Conservation (phyloP, 2,888 invertebrate genomes). For the Pherbina coryleti region DNA sequence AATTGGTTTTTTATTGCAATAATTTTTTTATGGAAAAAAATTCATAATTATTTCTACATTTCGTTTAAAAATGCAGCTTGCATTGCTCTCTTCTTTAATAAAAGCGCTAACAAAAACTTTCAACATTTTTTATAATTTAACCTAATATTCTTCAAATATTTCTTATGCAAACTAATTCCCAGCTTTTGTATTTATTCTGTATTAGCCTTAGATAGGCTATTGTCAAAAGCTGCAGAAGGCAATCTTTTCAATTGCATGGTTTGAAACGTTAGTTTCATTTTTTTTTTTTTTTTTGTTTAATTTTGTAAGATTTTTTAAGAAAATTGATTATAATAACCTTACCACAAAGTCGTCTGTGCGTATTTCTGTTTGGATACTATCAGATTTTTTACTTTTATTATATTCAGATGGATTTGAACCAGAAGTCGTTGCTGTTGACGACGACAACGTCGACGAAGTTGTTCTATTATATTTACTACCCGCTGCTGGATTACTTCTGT, state of each 20-base stretch:
- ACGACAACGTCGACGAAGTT: slow-evolving; percentile 37
- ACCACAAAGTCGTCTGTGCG: slow-evolving; percentile 80
- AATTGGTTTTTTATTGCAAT: no score
- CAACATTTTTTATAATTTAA: neutral
- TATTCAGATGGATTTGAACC: slow-evolving; percentile 50
- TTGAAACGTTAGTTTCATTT: slow-evolving; percentile 38
- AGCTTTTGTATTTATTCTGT: slow-evolving; percentile 40
- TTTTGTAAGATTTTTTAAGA: slow-evolving; percentile 54
- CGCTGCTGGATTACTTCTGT: slow-evolving; percentile 16
- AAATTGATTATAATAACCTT: slow-evolving; percentile 71
- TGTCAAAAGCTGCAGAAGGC: slow-evolving; percentile 26
- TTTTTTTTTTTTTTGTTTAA: slow-evolving; percentile 46
- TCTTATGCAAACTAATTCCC: slow-evolving; percentile 47
- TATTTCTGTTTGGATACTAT: slow-evolving; percentile 77
- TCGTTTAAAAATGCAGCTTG: no score
- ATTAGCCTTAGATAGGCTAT: slow-evolving; percentile 30
- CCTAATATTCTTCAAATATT: neutral
- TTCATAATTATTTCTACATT: no score
- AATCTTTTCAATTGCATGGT: neutral
- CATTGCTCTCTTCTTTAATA: no score
- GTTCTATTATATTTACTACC: slow-evolving; percentile 54
- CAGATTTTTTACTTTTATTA: slow-evolving; percentile 69
- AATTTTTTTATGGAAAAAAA: no score
- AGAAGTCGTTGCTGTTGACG: slow-evolving; percentile 48
- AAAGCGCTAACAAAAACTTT: no score